Evolutionary conservation across 2,113 vertebrate genomes (phyloP).

Genomic region (Epinephelus cyanopodus): DNA sequence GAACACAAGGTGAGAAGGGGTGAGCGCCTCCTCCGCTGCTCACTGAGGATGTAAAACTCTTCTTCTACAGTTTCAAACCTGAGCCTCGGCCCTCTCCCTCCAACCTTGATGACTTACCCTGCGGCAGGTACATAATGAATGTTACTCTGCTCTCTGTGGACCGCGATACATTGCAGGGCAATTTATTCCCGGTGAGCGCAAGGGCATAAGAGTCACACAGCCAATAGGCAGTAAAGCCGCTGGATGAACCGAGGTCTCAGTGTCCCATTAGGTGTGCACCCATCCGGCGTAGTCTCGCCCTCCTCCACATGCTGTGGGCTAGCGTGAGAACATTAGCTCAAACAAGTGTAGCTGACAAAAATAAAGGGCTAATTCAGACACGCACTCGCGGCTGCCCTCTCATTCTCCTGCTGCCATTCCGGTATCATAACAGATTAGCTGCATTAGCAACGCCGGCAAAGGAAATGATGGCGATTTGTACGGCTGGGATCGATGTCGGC

Average conservation of each 20-base stretch:
- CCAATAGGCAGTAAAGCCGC: constrained; percentile 9
- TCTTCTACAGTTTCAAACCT: constrained; percentile 30
- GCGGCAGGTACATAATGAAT: constrained; percentile 62
- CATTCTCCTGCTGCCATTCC: constrained; percentile 17
- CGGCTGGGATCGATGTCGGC: constrained; percentile 34
- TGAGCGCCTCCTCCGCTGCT: not conserved
- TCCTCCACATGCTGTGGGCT: not conserved
- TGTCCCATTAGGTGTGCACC: constrained; percentile 35
- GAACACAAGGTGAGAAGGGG: not conserved
- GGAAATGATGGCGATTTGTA: constrained; percentile 47
- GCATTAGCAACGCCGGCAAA: constrained; percentile 36
- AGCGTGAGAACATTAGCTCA: constrained; percentile 15
- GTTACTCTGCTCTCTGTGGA: constrained; percentile 47
- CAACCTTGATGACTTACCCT: constrained; percentile 61
- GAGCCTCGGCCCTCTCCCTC: constrained; percentile 6
- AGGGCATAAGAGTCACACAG: constrained; percentile 56
- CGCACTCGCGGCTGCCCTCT: constrained; percentile 17
- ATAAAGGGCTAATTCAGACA: constrained; percentile 27
- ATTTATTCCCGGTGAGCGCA: constrained; percentile 64
- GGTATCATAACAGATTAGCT: constrained; percentile 22
- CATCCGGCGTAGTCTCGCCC: not conserved
- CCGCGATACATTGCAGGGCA: constrained; percentile 29
- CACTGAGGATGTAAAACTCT: not conserved
- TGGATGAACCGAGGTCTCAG: constrained; percentile 11
- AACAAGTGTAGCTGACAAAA: constrained; percentile 14